Evolutionary conservation across 2,888 invertebrate genomes (phyloP).

Genomic region (Epinotia ramella): DNA sequence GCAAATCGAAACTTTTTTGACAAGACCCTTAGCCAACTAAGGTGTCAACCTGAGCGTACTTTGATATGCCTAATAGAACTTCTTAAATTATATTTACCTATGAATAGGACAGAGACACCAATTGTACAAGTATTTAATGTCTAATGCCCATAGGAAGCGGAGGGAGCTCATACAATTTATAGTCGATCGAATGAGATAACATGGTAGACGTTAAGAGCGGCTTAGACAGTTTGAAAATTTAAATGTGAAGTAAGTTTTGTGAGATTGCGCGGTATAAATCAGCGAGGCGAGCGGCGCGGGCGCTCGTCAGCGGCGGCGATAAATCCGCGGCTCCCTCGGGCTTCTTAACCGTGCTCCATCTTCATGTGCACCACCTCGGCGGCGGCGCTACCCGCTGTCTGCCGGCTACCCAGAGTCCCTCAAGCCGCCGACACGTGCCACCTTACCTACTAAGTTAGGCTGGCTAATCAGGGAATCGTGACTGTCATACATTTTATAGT

Average conservation of each 20-base stretch:
- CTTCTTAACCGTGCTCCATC: conserved; percentile 77
- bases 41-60: neutral
- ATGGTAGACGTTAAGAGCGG: conserved; percentile 84
- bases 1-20: neutral
- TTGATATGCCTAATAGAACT: too few relatives aligned
- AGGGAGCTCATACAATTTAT: conserved; percentile 85
- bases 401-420: conserved; percentile 18
- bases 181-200: conserved; percentile 85
- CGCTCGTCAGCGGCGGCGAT: conserved; percentile 75
- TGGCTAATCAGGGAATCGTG: neutral
- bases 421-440: conserved; percentile 17
- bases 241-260: conserved; percentile 86
- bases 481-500: neutral
- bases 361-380: conserved; percentile 60
- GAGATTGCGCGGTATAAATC: conserved; percentile 85
- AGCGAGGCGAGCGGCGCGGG: conserved; percentile 67
- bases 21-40: neutral
- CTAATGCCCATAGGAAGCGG: conserved; percentile 61
- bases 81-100: too few relatives aligned
- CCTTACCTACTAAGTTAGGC: neutral
- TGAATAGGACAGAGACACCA: neutral
- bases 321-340: conserved; percentile 82
- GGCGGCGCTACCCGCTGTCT: conserved; percentile 43
- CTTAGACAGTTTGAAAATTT: conserved; percentile 86
- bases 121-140: neutral